phyloP scores from a whole-genome alignment of 2,113 vertebrate genomes.

The Oncorhynchus tshawytscha region DNA sequence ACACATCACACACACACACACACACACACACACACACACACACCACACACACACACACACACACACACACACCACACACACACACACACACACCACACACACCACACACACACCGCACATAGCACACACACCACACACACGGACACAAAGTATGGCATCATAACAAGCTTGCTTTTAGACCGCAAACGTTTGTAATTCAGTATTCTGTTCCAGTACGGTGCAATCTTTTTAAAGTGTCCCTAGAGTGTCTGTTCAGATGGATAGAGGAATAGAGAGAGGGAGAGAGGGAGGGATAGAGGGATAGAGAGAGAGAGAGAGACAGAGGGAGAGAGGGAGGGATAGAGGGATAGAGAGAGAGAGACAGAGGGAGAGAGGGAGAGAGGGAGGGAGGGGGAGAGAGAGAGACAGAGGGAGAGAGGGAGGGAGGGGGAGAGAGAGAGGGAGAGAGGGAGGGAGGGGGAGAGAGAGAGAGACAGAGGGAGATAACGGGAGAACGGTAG shows the following conservation, averaged over 20 bases:
- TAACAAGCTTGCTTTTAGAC: background rate
- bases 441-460: background rate
- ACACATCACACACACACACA: no score
- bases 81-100: no score
- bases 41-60: no score
- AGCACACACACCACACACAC: no score
- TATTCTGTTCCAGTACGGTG: constrained; percentile 22
- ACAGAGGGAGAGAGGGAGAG: no score
- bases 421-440: fast-evolving
- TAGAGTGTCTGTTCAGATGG: constrained; percentile 27
- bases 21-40: no score
- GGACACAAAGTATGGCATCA: no score
- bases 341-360: no score
- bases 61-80: no score
- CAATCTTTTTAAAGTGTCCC: constrained; percentile 38
- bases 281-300: background rate
- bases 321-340: no score
- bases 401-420: background rate
- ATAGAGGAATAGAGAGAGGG: constrained; percentile 21
- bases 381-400: background rate
- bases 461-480: background rate
- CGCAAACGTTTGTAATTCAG: constrained; percentile 21
- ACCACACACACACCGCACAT: no score
- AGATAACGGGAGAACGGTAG: background rate
- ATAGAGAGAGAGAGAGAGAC: background rate